These are phyloP conservation scores for Cyphomyrus discorhynchus DNA, from an alignment of 2,113 vertebrate species.

Conservation along the genomic window DNA sequence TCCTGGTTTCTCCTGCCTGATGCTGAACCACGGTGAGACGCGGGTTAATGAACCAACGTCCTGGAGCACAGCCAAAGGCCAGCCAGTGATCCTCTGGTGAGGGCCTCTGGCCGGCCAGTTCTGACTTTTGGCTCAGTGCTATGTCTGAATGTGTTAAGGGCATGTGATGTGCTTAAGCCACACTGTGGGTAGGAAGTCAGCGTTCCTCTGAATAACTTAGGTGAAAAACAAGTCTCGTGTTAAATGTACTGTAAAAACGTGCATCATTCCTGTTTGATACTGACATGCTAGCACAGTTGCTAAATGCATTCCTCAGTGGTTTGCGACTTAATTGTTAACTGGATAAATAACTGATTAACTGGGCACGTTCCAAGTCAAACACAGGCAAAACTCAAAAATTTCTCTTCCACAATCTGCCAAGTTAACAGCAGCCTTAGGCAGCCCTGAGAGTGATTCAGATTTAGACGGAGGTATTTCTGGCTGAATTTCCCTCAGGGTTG, in stretches of 20 bases:
- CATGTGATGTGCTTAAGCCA: neutral
- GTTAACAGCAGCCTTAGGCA: neutral
- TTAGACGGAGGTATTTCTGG: neutral
- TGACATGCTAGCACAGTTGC: neutral
- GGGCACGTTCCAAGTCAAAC: neutral
- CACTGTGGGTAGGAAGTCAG: neutral
- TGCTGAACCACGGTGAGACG: neutral
- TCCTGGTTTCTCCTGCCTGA: no score
- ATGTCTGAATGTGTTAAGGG: neutral
- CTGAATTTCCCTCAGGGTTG: neutral
- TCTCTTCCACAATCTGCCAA: neutral
- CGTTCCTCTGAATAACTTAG: neutral
- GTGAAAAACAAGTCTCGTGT: neutral
- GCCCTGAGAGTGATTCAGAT: neutral
- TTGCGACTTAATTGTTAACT: neutral
- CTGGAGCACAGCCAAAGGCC: neutral
- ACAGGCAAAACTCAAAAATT: neutral
- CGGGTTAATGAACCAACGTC: neutral
- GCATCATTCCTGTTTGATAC: neutral
- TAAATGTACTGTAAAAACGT: neutral
- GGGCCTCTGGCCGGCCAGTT: neutral
- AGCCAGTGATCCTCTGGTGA: no score
- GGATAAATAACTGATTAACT: neutral
- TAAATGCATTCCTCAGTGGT: neutral
- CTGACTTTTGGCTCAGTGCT: neutral